A percentile compares a stretch with the other conserved stretches of the same genome.
phyloP scores from a whole-genome alignment of 2,888 invertebrate genomes.

The Ornithoptera priamus region DNA sequence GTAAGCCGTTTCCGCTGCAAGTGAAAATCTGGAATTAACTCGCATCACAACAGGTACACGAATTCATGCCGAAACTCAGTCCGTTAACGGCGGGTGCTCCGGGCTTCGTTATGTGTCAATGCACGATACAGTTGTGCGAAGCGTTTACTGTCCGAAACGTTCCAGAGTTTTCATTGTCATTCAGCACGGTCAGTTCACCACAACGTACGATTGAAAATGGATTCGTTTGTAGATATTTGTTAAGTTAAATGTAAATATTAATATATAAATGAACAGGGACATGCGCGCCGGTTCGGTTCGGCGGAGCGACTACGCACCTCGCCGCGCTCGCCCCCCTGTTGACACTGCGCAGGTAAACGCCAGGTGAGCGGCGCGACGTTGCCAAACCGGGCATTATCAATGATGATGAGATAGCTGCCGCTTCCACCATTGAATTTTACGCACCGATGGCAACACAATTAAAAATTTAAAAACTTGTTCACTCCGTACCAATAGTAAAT shows the following conservation, averaged over 20 bases:
- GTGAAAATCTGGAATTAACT: constrained; percentile 76
- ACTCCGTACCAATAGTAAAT: constrained; percentile 34
- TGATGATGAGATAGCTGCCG: constrained; percentile 73
- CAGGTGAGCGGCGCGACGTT: constrained; percentile 77
- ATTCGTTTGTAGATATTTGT: constrained; percentile 35
- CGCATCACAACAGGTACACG: constrained; percentile 62
- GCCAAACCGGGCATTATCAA: constrained; percentile 77
- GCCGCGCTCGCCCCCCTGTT: constrained; percentile 69
- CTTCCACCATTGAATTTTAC: constrained; percentile 53
- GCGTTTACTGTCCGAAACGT: constrained; percentile 40
- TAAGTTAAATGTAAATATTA: constrained; percentile 39
- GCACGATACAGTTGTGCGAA: constrained; percentile 48
- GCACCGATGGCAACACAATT: constrained; percentile 54
- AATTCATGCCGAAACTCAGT: constrained; percentile 47
- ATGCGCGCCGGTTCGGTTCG: constrained; percentile 64
- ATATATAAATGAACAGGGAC: constrained; percentile 54
- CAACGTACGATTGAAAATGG: constrained; percentile 5
- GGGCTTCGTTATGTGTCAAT: constrained; percentile 47
- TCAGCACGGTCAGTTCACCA: constrained; percentile 14
- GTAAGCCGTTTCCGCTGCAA: constrained; percentile 75
- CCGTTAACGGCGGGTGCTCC: constrained; percentile 36
- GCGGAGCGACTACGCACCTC: constrained; percentile 66
- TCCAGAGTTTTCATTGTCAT: constrained; percentile 9
- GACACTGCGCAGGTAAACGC: constrained; percentile 77
- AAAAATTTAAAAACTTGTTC: constrained; percentile 47